Percentiles rank a stretch among this genome's conserved stretches.
Conservation (phyloP, 2,113 vertebrate species). For the Pterocles orientalis region DNA sequence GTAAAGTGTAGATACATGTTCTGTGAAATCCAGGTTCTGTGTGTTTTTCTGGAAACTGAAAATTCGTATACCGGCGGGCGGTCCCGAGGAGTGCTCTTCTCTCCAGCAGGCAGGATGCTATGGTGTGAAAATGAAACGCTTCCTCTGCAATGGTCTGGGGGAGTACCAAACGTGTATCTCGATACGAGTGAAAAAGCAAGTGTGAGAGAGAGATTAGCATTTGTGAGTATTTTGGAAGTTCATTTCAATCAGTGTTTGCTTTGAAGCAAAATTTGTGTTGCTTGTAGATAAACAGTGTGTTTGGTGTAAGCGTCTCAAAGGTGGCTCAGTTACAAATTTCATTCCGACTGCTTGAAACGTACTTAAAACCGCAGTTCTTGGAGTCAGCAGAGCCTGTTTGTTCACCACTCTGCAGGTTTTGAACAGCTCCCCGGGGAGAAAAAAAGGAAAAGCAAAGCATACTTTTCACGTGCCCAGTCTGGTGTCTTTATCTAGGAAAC, state of each 20-base stretch:
- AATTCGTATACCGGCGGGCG: background rate
- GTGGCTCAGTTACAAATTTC: background rate
- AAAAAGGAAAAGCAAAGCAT: background rate
- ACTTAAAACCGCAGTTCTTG: background rate
- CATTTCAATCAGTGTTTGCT: background rate
- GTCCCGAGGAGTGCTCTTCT: background rate
- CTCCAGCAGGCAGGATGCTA: background rate
- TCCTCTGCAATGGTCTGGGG: background rate
- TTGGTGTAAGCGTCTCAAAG: background rate
- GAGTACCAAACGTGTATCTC: background rate
- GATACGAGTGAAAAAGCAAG: background rate
- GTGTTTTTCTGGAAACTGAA: background rate
- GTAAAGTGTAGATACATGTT: accelerated
- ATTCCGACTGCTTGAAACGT: background rate
- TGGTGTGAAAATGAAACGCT: background rate
- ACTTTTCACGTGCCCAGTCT: background rate
- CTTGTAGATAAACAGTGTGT: background rate
- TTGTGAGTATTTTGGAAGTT: background rate
- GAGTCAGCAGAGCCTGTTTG: background rate
- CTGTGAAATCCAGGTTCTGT: accelerated
- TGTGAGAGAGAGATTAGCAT: background rate
- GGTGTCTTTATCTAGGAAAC: background rate
- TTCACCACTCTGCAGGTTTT: background rate
- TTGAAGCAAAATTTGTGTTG: background rate
- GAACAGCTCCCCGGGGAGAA: background rate